A percentile compares a stretch with the other conserved stretches of the same genome.
Evolutionary conservation across 2,888 invertebrate genomes (phyloP).

Genomic region (Nomada goodeniana): DNA sequence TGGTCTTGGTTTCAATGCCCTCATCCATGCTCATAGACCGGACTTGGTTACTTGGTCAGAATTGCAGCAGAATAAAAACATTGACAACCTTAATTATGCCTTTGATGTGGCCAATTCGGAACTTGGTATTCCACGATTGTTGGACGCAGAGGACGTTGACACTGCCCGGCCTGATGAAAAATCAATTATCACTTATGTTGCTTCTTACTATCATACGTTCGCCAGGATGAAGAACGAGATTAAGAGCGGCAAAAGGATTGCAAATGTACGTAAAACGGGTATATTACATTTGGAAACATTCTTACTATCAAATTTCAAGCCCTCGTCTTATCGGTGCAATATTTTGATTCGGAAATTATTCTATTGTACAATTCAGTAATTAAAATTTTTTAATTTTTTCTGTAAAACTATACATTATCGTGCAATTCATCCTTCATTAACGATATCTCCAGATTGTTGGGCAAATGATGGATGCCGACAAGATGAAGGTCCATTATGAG

Average conservation of each 20-base stretch:
- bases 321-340: too few species aligned
- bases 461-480: conserved; percentile 97
- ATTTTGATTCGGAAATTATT: too few species aligned
- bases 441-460: conserved; percentile 92
- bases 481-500: conserved; percentile 95
- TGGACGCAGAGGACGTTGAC: conserved; percentile 99
- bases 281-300: neutral
- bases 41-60: conserved; percentile 96
- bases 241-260: conserved; percentile 98
- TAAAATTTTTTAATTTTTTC: too few species aligned
- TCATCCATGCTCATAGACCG: conserved; percentile 98
- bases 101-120: conserved; percentile 97
- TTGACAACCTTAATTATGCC: conserved; percentile 98
- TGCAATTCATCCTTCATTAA: too few species aligned
- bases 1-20: conserved; percentile 98
- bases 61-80: conserved; percentile 92
- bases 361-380: too few species aligned
- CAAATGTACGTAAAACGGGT: conserved; percentile 90
- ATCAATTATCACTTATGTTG: conserved; percentile 99
- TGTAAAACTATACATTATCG: too few species aligned
- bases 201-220: conserved; percentile 99
- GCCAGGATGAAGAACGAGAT: conserved; percentile 99
- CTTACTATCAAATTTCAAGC: neutral
- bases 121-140: conserved; percentile 95
- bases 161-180: conserved; percentile 98